Conservation (phyloP, 1,140 invertebrate species). For the Drosophila triauraria region DNA sequence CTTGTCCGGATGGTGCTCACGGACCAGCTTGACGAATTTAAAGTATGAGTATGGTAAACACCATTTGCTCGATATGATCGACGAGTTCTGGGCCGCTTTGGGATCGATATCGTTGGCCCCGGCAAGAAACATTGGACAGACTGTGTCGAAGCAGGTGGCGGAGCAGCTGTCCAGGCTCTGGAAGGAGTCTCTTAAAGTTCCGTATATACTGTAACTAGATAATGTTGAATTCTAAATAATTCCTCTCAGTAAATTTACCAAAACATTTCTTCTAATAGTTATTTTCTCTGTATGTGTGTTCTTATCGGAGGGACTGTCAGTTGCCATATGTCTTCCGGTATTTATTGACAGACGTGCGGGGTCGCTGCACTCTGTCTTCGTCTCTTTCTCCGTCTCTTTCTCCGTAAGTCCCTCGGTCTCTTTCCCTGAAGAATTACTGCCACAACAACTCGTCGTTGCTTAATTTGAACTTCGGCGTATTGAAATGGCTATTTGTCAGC, state of each 20-base stretch:
- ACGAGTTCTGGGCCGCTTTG: slow-evolving; percentile 90
- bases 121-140: slow-evolving; percentile 89
- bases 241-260: background rate
- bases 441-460: slow-evolving; percentile 10
- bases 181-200: slow-evolving; percentile 91
- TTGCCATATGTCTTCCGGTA: slow-evolving; percentile 27
- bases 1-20: slow-evolving; percentile 87
- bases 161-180: slow-evolving; percentile 87
- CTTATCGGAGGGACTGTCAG: slow-evolving; percentile 14
- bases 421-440: slow-evolving; percentile 8
- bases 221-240: background rate
- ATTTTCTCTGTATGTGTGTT: background rate
- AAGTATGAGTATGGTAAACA: slow-evolving; percentile 86
- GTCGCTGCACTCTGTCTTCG: slow-evolving; percentile 20
- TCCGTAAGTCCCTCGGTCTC: background rate
- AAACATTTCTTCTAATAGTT: too few species aligned
- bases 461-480: slow-evolving; percentile 27
- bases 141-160: slow-evolving; percentile 86
- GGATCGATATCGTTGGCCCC: slow-evolving; percentile 88
- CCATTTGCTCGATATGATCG: slow-evolving; percentile 86
- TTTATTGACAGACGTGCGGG: slow-evolving; percentile 36
- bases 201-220: slow-evolving; percentile 85
- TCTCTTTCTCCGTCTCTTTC: background rate
- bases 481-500: slow-evolving; percentile 20
- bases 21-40: slow-evolving; percentile 86